Conservation (phyloP, 2,888 invertebrate genomes). For the Sepiola atlantica region DNA sequence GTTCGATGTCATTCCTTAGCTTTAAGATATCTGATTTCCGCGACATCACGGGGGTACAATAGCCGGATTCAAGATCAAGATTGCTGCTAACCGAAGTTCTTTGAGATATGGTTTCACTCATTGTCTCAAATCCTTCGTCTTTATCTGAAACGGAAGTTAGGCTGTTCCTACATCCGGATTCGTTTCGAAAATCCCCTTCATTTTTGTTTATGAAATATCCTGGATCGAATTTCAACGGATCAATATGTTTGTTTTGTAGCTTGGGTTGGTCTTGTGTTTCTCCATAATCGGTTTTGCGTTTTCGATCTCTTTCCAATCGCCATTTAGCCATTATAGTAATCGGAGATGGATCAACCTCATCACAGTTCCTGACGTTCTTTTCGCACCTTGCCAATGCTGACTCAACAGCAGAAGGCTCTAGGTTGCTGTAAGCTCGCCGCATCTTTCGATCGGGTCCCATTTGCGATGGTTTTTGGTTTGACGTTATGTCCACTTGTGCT, state of each 20-base stretch:
- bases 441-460: slow-evolving; percentile 37
- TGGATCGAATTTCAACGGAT: slow-evolving; percentile 23
- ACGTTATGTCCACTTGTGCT: slow-evolving; percentile 46
- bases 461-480: not conserved
- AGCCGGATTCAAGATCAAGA: slow-evolving; percentile 66
- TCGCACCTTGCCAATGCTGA: slow-evolving; percentile 50
- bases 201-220: slow-evolving; percentile 42
- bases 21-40: slow-evolving; percentile 54
- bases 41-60: slow-evolving; percentile 55
- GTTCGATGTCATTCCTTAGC: slow-evolving; percentile 33
- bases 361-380: slow-evolving; percentile 50
- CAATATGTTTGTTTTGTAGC: slow-evolving; percentile 18
- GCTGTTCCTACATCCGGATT: slow-evolving; percentile 66
- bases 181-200: slow-evolving; percentile 60
- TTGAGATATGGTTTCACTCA: slow-evolving; percentile 69
- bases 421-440: slow-evolving; percentile 51
- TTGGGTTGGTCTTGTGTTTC: not conserved
- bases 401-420: slow-evolving; percentile 53
- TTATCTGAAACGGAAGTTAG: slow-evolving; percentile 67
- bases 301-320: slow-evolving; percentile 60
- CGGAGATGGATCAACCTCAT: slow-evolving; percentile 62
- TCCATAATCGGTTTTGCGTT: slow-evolving; percentile 35
- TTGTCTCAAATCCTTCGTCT: slow-evolving; percentile 73
- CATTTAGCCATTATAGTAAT: slow-evolving; percentile 62
- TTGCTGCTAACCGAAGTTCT: slow-evolving; percentile 73